Evolutionary conservation across 2,797 vertebrate species (phyloP).

Genomic region (Tangara arthus): DNA sequence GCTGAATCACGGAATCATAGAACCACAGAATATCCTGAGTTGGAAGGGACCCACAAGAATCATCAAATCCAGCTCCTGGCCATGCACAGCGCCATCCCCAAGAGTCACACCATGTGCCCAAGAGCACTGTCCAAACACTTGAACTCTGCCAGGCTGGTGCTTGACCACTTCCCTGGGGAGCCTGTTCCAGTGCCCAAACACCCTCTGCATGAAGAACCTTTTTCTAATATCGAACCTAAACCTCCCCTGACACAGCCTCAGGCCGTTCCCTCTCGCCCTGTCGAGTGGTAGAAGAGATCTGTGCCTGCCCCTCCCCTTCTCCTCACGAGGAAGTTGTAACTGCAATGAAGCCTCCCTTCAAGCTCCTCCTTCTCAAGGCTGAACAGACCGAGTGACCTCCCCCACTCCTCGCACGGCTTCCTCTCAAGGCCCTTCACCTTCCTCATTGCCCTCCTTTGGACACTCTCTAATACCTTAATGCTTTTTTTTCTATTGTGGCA

Average conservation of each 20-base stretch:
- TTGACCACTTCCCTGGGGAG: not conserved
- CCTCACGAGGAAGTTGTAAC: not conserved
- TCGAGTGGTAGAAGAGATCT: not conserved
- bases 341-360: rapidly evolving
- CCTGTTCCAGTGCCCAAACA: rapidly evolving
- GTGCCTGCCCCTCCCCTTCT: too few relatives aligned
- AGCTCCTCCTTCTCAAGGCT: not conserved
- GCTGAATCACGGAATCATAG: not conserved
- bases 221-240: not conserved
- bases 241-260: too few relatives aligned
- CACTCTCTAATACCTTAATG: not conserved
- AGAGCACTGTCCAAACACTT: not conserved
- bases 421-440: not conserved
- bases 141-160: not conserved
- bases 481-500: not conserved
- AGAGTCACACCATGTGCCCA: rapidly evolving
- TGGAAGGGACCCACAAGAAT: not conserved
- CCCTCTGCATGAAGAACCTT: rapidly evolving
- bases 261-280: rapidly evolving
- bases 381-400: rapidly evolving
- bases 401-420: rapidly evolving
- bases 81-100: not conserved
- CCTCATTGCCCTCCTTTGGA: rapidly evolving
- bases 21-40: not conserved
- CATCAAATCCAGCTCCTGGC: not conserved